Conservation (phyloP, 2,888 invertebrate genomes). For the Diarsia mendica region DNA sequence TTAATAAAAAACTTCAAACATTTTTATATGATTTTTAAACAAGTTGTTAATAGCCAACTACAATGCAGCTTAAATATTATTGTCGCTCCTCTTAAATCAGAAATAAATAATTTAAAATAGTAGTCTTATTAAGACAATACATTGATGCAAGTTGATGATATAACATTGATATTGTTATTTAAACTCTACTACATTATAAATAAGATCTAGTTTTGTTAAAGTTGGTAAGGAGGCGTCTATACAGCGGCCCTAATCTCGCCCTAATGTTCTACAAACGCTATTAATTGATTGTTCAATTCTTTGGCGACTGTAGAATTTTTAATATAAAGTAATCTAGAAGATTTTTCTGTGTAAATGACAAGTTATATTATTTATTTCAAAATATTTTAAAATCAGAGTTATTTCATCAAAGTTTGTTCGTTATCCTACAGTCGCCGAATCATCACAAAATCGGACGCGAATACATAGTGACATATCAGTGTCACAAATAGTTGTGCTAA, state of each 20-base stretch:
- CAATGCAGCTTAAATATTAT: slow-evolving; percentile 43
- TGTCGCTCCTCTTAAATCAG: slow-evolving; percentile 36
- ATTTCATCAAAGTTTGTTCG: background rate
- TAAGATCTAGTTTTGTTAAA: slow-evolving; percentile 63
- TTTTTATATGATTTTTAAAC: slow-evolving; percentile 15
- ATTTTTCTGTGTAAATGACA: background rate
- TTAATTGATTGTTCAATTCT: slow-evolving; percentile 16
- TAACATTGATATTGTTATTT: slow-evolving; percentile 55
- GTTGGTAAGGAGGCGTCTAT: slow-evolving; percentile 53
- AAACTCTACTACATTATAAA: slow-evolving; percentile 48
- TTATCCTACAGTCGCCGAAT: slow-evolving; percentile 32
- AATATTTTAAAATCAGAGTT: background rate
- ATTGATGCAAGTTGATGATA: slow-evolving; percentile 36
- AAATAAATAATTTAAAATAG: slow-evolving; percentile 31
- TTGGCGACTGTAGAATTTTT: slow-evolving; percentile 42
- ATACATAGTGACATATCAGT: slow-evolving; percentile 53
- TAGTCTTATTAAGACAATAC: slow-evolving; percentile 23
- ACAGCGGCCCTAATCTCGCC: slow-evolving; percentile 37
- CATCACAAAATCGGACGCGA: slow-evolving; percentile 54
- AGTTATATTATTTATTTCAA: background rate
- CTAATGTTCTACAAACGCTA: slow-evolving; percentile 52
- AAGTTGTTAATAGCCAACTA: slow-evolving; percentile 19
- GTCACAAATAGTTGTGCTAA: slow-evolving; percentile 53
- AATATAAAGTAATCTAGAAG: background rate
- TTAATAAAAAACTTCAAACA: slow-evolving; percentile 12